phyloP scores from a whole-genome alignment of 2,888 invertebrate genomes.

The Mythimna lalbum region DNA sequence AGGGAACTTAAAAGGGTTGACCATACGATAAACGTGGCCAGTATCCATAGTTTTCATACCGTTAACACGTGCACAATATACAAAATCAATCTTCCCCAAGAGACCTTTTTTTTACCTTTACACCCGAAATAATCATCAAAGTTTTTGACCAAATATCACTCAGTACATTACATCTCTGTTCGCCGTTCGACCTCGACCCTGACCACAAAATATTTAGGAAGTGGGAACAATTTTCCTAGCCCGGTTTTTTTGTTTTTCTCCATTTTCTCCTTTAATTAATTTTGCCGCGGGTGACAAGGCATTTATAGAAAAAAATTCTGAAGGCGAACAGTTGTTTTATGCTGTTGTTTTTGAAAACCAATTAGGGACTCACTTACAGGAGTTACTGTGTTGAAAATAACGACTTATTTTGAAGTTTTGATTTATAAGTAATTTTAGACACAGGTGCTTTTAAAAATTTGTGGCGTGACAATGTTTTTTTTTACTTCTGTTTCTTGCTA shows the following conservation, averaged over 20 bases:
- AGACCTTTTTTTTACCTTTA: neutral
- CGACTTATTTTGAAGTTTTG: neutral
- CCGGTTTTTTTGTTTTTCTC: conserved; percentile 6
- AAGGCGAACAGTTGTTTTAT: conserved; percentile 5
- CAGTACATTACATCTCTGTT: neutral
- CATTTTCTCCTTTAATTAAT: conserved; percentile 40
- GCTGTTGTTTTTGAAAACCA: conserved; percentile 12
- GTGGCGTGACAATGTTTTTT: too few species aligned
- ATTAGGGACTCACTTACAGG: conserved; percentile 9
- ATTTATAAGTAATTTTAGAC: neutral
- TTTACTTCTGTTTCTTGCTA: too few species aligned
- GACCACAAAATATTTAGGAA: conserved; percentile 19
- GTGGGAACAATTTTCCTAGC: conserved; percentile 22
- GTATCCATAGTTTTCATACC: too few species aligned
- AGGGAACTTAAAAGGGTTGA: too few species aligned
- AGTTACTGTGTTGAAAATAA: conserved; percentile 5
- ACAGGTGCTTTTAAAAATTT: neutral
- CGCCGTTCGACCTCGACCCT: conserved; percentile 1
- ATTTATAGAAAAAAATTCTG: conserved; percentile 8
- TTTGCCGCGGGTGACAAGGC: conserved; percentile 41
- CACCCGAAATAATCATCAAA: neutral
- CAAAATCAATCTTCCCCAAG: neutral
- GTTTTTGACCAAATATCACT: conserved; percentile 1
- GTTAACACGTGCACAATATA: neutral
- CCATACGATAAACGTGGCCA: too few species aligned